Percentiles rank a stretch among this genome's conserved stretches.
These are phyloP conservation scores for Drosophila sp. DNA, from an alignment of 1,140 invertebrate species.

Conservation along the genomic window DNA sequence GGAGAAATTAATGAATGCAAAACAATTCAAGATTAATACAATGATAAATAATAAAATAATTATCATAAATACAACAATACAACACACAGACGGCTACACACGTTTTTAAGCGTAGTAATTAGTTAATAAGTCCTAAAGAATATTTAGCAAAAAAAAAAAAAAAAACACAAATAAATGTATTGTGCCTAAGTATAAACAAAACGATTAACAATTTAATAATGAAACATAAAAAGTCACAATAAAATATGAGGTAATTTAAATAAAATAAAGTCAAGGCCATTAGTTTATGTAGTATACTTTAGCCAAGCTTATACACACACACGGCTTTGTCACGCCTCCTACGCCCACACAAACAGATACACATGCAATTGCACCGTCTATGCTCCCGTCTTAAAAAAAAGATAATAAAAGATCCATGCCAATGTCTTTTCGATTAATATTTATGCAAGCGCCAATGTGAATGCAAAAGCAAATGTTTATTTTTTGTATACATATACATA, in stretches of 20 bases:
- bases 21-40: slow-evolving; percentile 66
- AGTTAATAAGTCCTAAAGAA: slow-evolving; percentile 55
- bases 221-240: slow-evolving; percentile 23
- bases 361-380: slow-evolving; percentile 69
- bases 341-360: slow-evolving; percentile 27
- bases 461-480: slow-evolving; percentile 72
- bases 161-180: slow-evolving; percentile 76
- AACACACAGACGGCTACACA: slow-evolving; percentile 48
- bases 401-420: slow-evolving; percentile 42
- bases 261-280: slow-evolving; percentile 28
- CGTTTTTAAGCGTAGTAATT: slow-evolving; percentile 77
- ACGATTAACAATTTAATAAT: slow-evolving; percentile 58
- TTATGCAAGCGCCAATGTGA: slow-evolving; percentile 77
- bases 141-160: slow-evolving; percentile 63
- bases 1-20: slow-evolving; percentile 60
- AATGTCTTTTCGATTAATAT: slow-evolving; percentile 74
- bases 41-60: slow-evolving; percentile 44
- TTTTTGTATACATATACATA: slow-evolving; percentile 73
- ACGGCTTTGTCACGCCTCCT: slow-evolving; percentile 26
- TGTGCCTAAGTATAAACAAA: slow-evolving; percentile 78
- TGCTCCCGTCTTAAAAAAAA: slow-evolving; percentile 55
- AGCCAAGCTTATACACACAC: slow-evolving; percentile 61
- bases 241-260: slow-evolving; percentile 20
- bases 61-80: slow-evolving; percentile 54
- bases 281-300: slow-evolving; percentile 52